Evolutionary conservation across 2,888 invertebrate genomes (phyloP).

Genomic region (Endotricha flammealis): DNA sequence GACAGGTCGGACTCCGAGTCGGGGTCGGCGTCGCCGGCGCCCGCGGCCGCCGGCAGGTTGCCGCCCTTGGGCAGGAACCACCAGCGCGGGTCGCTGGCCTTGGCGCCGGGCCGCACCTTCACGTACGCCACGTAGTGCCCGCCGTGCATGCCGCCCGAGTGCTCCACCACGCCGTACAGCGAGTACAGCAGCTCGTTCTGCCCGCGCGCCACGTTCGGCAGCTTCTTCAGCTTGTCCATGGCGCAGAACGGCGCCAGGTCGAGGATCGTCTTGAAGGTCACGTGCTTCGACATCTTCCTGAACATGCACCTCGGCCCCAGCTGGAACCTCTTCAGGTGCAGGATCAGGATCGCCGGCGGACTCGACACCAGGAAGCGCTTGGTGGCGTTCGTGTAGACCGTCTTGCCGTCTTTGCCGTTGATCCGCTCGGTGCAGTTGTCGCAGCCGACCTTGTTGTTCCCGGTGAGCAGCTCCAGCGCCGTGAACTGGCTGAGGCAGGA

Average conservation of each 20-base stretch:
- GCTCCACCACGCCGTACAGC: constrained; percentile 96
- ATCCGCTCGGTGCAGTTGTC: constrained; percentile 90
- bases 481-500: constrained; percentile 96
- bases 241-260: constrained; percentile 96
- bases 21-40: constrained; percentile 53
- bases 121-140: constrained; percentile 95
- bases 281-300: constrained; percentile 90
- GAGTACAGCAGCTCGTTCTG: constrained; percentile 88
- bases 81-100: constrained; percentile 83
- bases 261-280: constrained; percentile 90
- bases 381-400: constrained; percentile 88
- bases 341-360: constrained; percentile 95
- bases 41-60: constrained; percentile 67
- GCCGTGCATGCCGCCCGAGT: constrained; percentile 93
- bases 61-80: constrained; percentile 83
- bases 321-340: constrained; percentile 97
- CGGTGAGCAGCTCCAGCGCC: constrained; percentile 91
- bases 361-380: constrained; percentile 92
- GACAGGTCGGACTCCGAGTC: constrained; percentile 79
- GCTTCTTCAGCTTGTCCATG: constrained; percentile 78
- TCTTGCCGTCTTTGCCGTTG: constrained; percentile 83
- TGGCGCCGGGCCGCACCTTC: constrained; percentile 85
- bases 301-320: constrained; percentile 84
- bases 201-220: constrained; percentile 80
- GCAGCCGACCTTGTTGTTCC: constrained; percentile 95